Evolutionary conservation across 2,113 vertebrate species (phyloP).

Genomic region (Bujurquina vittata): DNA sequence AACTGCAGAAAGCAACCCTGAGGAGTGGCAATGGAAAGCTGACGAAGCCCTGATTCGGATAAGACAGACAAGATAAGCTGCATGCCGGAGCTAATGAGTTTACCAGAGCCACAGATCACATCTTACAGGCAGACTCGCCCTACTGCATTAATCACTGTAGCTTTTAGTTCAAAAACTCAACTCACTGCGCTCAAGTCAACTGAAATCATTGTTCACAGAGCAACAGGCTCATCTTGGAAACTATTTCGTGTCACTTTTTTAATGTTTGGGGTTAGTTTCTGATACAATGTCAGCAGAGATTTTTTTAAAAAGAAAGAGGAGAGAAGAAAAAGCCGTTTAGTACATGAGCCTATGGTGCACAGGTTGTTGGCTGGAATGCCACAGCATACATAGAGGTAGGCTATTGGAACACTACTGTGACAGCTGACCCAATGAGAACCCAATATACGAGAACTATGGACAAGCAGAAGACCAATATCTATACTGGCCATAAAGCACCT

Average conservation of each 20-base stretch:
- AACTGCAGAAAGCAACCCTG: background rate
- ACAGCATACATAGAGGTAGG: too few relatives aligned
- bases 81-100: conserved; percentile 46
- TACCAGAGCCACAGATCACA: conserved; percentile 38
- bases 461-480: too few relatives aligned
- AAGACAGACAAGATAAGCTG: conserved; percentile 11
- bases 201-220: background rate
- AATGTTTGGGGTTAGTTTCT: too few relatives aligned
- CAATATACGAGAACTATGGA: too few relatives aligned
- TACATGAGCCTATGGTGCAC: too few relatives aligned
- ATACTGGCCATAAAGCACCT: too few relatives aligned
- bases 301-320: too few relatives aligned
- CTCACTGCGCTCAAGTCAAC: background rate
- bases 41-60: background rate
- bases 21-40: background rate
- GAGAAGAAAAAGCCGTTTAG: too few relatives aligned
- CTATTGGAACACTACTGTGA: too few relatives aligned
- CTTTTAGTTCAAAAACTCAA: background rate
- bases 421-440: too few relatives aligned
- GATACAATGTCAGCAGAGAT: too few relatives aligned
- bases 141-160: conserved; percentile 18
- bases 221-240: background rate
- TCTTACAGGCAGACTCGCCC: conserved; percentile 15
- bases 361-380: too few relatives aligned
- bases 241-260: background rate